Evolutionary conservation across 2,797 vertebrate species (phyloP), one percentile per base, ranked within the genome.

Genomic region (Champsocephalus esox): DNA sequence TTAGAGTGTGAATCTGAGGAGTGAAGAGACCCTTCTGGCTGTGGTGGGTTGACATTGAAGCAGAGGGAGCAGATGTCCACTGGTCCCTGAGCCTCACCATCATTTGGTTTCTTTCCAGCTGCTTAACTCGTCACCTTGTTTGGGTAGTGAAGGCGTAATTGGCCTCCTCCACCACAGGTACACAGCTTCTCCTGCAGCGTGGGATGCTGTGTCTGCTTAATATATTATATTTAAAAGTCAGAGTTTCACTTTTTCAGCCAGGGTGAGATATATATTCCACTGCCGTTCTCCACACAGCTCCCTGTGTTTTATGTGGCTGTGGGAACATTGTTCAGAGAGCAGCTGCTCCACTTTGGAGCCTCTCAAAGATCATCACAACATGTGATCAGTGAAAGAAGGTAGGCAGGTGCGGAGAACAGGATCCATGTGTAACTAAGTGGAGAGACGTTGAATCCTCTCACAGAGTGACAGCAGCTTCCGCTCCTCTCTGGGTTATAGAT

Each of bases 31-130:
- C 8, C 1, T 6, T 38, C n/a, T 46, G 6, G 4, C 2, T 44
- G 64, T 24, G 50, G 6, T 43, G 34, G 66, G 14, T 12, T 56
- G 12, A 32, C 3, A 9, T 49, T n/a, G 21, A 17, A 57, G 57
- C 56, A 50, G 63, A 66, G 44, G 45, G 24, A 43, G 41, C 44
- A 59, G 43, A 66, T 71, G 67, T 61, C 62, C 32, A 41, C 64
- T 28, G 49, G 32, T 65, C 32, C 17, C 10, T 17, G 24, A 73
- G 46, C 28, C 6, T 63, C 55, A 77, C 48, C 28, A 41, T n/a
- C 41, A 9, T 71, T 13, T 6, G 21, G 49, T 66, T 65, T 19
- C 24, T 59, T 58, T 45, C 61, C 59, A 64, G 62, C 48, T 45
- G 61, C 49, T 55, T 54, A 49, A 59, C 73, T 58, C 64, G 63